Percentiles rank a stretch among this genome's conserved stretches.
Evolutionary conservation across 2,888 invertebrate genomes (phyloP).

Genomic region (Agrilus cyanescens): DNA sequence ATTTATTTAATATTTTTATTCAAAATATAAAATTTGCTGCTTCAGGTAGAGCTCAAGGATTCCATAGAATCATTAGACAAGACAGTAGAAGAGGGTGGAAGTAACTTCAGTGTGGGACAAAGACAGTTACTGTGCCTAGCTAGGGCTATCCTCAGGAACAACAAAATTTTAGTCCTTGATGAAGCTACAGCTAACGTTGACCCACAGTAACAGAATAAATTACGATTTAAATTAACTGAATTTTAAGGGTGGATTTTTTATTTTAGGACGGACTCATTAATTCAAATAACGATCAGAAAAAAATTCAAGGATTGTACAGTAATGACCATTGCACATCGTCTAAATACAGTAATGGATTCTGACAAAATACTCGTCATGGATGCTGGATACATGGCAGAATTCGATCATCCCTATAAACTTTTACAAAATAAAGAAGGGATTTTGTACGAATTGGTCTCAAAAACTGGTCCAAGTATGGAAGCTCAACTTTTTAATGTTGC

Average conservation of each 20-base stretch:
- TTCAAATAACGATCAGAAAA: conserved; percentile 57
- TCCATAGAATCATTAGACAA: conserved; percentile 44
- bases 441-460: conserved; percentile 54
- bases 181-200: conserved; percentile 75
- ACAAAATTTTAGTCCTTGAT: conserved; percentile 32
- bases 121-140: conserved; percentile 57
- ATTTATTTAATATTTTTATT: no score
- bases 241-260: no score
- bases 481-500: conserved; percentile 23
- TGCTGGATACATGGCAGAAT: conserved; percentile 57
- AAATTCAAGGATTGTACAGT: conserved; percentile 65
- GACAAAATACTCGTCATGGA: conserved; percentile 67
- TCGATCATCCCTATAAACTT: conserved; percentile 55
- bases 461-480: conserved; percentile 42
- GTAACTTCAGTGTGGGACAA: conserved; percentile 35
- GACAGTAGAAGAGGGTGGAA: conserved; percentile 55
- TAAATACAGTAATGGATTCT: conserved; percentile 73
- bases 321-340: conserved; percentile 66
- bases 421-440: conserved; percentile 49
- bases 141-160: conserved; percentile 41
- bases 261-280: conserved; percentile 49
- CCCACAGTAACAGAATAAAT: conserved; percentile 33
- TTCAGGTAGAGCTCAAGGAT: conserved; percentile 21
- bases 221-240: conserved; percentile 45
- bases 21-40: no score